Percentiles rank a stretch among this genome's conserved stretches.
Evolutionary conservation across 1,140 invertebrate genomes (phyloP).

Genomic region (Anadara kagoshimensis): DNA sequence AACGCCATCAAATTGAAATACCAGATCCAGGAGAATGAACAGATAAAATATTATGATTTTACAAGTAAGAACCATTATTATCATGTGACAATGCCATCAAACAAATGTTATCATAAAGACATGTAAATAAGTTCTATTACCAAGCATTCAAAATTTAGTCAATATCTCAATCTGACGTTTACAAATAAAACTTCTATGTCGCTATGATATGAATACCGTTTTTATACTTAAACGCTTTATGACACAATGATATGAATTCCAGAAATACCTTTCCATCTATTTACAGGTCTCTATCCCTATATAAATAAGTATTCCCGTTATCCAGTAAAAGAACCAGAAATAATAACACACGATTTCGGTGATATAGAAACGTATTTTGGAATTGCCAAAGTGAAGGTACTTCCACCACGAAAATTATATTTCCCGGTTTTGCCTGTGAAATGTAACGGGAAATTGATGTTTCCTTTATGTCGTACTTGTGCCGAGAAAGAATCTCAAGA

Average conservation of each 20-base stretch:
- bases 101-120: background rate
- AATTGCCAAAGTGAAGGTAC: conserved; percentile 49
- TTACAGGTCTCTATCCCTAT: conserved; percentile 63
- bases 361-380: conserved; percentile 50
- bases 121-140: background rate
- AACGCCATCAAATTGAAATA: conserved; percentile 61
- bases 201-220: background rate
- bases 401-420: conserved; percentile 43
- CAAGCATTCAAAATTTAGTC: background rate
- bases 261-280: too few relatives aligned
- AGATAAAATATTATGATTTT: conserved; percentile 69
- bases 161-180: background rate
- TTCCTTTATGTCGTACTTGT: conserved; percentile 30
- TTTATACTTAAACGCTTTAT: background rate
- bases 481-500: conserved; percentile 5
- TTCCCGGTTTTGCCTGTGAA: conserved; percentile 34
- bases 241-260: background rate
- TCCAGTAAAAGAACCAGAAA: conserved; percentile 67
- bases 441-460: conserved; percentile 15
- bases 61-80: conserved; percentile 63
- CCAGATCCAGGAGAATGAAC: conserved; percentile 54
- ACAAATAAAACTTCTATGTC: background rate
- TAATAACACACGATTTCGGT: conserved; percentile 58
- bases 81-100: background rate
- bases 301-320: conserved; percentile 54